Evolutionary conservation across 2,113 vertebrate species (phyloP), one percentile per base, ranked within the genome.

Genomic region (Microtus montanus): DNA sequence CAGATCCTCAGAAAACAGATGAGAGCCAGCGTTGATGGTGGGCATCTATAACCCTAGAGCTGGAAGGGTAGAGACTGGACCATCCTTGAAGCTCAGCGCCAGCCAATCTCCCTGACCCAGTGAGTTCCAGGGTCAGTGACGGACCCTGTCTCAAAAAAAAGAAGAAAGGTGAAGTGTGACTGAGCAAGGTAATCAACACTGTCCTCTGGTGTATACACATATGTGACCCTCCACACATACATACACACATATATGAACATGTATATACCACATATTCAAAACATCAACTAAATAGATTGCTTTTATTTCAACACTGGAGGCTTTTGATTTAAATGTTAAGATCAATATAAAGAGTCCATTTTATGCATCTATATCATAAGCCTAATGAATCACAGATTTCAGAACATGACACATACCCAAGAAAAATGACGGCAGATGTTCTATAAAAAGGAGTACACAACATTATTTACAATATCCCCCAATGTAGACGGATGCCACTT

Each of bases 401-500:
- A 78, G 13, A 24, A 49, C 52, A 26, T 22, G 33, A 35, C 24
- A 63, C 38, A 44, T 58, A 77, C n/a, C 33, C 24, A 35, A 47
- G 49, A 49, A 41, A 94, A 78, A 86, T 30, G 11, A 44, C 22
- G 19, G n/a, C 52, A 75, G 44, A 54, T 35, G n/a, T 8, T 15
- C 38, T 70, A 68, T 58, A 20, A 77, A 90, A 85, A 61, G 30
- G 1, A 68, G 12, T 41, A 11, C 49, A 38, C 17, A 49, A 63
- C 12, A 33, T 38, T 61, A 30, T 61, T 78, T 52, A 86, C 13
- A 94, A 10, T 26, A 70, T 1, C 63, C n/a, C 47, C 28, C 58
- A 58, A 58, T 2, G 19, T 58, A 20, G 58, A 58, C 0, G 0
- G 19, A 58, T 0, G 0, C 58, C 58, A 58, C 58, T 58, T 58